Evolutionary conservation across 2,113 vertebrate genomes (phyloP).

Genomic region (Bettongia penicillata): DNA sequence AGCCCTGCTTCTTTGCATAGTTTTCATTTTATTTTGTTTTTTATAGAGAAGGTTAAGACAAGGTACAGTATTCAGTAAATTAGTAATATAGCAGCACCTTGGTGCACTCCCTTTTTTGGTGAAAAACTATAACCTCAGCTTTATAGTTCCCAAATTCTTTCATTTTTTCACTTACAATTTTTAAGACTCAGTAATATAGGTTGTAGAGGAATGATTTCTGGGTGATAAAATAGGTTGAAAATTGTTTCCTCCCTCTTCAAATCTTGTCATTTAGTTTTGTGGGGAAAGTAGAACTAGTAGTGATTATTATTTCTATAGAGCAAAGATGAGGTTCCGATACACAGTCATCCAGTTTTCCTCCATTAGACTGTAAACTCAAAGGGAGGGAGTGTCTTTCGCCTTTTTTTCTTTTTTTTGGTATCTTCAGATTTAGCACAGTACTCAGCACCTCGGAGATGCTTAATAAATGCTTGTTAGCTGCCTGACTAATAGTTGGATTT

Average conservation of each 20-base stretch:
- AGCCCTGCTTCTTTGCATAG: neutral
- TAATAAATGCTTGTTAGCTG: neutral
- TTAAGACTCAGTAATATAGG: neutral
- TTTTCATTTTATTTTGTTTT: neutral
- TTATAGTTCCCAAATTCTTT: neutral
- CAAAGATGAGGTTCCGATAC: neutral
- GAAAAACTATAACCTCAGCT: neutral
- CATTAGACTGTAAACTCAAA: neutral
- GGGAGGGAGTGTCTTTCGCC: neutral
- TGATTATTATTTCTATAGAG: neutral
- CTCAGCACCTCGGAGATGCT: neutral
- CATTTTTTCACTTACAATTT: neutral
- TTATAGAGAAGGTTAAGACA: neutral
- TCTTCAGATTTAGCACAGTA: neutral
- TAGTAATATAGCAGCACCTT: neutral
- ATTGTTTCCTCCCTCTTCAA: neutral
- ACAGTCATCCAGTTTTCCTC: neutral
- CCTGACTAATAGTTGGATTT: neutral
- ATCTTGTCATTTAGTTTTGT: neutral
- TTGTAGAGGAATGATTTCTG: neutral
- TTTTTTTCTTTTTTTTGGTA: neutral
- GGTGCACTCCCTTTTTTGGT: neutral
- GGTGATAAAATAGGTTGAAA: neutral
- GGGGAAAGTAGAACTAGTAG: neutral
- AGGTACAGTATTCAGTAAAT: neutral